Conservation (phyloP, 2,888 invertebrate species). For the Dryococelus australis region DNA sequence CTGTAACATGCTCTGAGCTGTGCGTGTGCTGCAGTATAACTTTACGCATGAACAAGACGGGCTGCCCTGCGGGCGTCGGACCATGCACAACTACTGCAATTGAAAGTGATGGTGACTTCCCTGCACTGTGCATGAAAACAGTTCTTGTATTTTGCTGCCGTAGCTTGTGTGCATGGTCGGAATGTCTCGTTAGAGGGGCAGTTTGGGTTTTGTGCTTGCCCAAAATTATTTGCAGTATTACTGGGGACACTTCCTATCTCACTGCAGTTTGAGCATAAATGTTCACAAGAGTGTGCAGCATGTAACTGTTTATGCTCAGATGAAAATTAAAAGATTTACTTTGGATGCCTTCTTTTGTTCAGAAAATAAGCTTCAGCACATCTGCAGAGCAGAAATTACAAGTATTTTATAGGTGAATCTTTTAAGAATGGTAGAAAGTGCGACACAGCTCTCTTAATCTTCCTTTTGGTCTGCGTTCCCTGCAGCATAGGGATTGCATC, state of each 20-base stretch:
- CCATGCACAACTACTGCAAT: background rate
- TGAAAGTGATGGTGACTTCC: constrained; percentile 10
- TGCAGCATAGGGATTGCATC: background rate
- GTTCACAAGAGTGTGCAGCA: constrained; percentile 16
- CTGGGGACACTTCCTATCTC: constrained; percentile 16
- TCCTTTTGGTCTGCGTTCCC: constrained; percentile 1
- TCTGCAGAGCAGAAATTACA: background rate
- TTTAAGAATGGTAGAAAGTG: constrained; percentile 3
- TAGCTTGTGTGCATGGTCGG: constrained; percentile 7
- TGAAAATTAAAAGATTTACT: background rate
- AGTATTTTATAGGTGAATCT: background rate
- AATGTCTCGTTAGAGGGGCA: background rate
- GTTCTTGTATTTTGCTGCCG: constrained; percentile 7
- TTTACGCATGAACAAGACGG: constrained; percentile 8
- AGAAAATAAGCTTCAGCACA: no score
- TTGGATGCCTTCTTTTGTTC: background rate
- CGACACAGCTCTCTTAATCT: constrained; percentile 16
- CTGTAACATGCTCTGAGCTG: constrained; percentile 22
- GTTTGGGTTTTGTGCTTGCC: background rate
- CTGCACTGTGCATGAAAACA: background rate
- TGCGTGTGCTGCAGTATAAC: constrained; percentile 16
- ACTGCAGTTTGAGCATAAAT: constrained; percentile 13
- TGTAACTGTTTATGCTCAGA: constrained; percentile 4
- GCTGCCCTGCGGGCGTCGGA: background rate
- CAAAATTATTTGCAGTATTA: constrained; percentile 13